phyloP scores from a whole-genome alignment of 2,797 vertebrate species.

The Staurois parvus region DNA sequence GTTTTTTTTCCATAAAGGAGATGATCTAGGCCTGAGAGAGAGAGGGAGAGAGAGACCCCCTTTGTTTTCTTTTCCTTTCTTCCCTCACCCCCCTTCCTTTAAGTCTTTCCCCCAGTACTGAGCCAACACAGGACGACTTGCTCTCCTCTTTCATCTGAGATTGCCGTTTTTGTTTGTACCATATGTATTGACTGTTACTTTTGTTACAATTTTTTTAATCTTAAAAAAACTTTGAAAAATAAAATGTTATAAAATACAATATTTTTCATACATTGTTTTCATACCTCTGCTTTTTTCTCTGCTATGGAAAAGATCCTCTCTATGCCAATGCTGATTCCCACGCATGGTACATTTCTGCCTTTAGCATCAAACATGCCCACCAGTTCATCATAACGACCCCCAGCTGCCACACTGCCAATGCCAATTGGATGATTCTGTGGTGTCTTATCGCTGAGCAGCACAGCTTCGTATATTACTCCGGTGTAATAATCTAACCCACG shows the following conservation, averaged over 20 bases:
- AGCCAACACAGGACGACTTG: too few species aligned
- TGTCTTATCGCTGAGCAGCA: slow-evolving; percentile 75
- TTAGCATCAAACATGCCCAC: slow-evolving; percentile 89
- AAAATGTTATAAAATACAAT: not conserved
- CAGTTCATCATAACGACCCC: slow-evolving; percentile 87
- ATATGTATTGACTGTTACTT: too few species aligned
- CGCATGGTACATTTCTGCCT: slow-evolving; percentile 84
- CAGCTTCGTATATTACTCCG: slow-evolving; percentile 86
- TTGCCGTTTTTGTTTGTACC: too few species aligned
- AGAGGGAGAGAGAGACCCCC: too few species aligned
- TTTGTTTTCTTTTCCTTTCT: too few species aligned
- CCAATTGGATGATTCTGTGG: slow-evolving; percentile 55
- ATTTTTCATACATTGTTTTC: not conserved
- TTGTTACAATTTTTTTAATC: too few species aligned
- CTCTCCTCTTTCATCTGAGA: too few species aligned
- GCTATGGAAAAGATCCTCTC: slow-evolving; percentile 88
- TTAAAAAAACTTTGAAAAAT: too few species aligned
- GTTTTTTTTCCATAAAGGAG: too few species aligned
- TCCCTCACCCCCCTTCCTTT: too few species aligned
- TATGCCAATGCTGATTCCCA: slow-evolving; percentile 89
- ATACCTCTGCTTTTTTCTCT: slow-evolving; percentile 87
- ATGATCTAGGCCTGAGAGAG: too few species aligned
- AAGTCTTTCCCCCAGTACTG: too few species aligned
- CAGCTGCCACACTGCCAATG: slow-evolving; percentile 87
- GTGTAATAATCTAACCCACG: slow-evolving; percentile 92